These are phyloP conservation scores for Temnothorax longispinosus DNA, from an alignment of 1,140 invertebrate species.

Conservation along the genomic window DNA sequence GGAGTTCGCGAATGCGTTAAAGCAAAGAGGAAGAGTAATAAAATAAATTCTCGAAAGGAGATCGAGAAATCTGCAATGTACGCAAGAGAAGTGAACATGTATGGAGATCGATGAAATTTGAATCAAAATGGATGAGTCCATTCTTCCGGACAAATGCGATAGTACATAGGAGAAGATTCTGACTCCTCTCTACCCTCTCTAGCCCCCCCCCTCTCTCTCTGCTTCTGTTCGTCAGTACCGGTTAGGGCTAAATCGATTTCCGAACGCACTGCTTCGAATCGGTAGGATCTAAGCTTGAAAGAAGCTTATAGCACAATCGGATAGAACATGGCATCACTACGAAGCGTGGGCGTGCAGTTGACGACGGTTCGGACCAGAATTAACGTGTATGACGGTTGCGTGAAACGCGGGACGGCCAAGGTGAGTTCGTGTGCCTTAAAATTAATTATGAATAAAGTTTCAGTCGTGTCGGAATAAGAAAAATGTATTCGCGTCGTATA, in stretches of 20 bases:
- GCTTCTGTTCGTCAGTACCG: conserved; percentile 15
- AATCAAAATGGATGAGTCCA: conserved; percentile 40
- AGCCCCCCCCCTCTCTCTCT: neutral
- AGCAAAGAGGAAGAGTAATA: neutral
- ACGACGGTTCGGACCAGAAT: conserved; percentile 47
- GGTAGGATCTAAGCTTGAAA: conserved; percentile 63
- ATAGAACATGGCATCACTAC: conserved; percentile 39
- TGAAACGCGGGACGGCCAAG: neutral
- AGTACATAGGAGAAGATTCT: conserved; percentile 15
- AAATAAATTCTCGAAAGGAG: neutral
- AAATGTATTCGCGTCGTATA: neutral
- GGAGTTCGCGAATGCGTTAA: neutral
- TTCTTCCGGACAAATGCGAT: conserved; percentile 45
- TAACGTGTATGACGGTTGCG: conserved; percentile 14
- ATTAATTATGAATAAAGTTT: conserved; percentile 31
- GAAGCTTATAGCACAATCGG: conserved; percentile 67
- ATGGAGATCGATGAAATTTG: conserved; percentile 50
- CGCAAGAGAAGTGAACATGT: neutral
- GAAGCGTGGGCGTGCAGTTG: conserved; percentile 3
- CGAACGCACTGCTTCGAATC: conserved; percentile 53
- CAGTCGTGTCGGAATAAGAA: neutral
- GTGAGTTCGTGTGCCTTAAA: neutral
- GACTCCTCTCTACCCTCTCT: neutral
- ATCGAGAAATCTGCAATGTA: neutral
- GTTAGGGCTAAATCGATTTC: conserved; percentile 55